Evolutionary conservation across 2,797 vertebrate genomes (phyloP).

Genomic region (Tolypeutes matacus): DNA sequence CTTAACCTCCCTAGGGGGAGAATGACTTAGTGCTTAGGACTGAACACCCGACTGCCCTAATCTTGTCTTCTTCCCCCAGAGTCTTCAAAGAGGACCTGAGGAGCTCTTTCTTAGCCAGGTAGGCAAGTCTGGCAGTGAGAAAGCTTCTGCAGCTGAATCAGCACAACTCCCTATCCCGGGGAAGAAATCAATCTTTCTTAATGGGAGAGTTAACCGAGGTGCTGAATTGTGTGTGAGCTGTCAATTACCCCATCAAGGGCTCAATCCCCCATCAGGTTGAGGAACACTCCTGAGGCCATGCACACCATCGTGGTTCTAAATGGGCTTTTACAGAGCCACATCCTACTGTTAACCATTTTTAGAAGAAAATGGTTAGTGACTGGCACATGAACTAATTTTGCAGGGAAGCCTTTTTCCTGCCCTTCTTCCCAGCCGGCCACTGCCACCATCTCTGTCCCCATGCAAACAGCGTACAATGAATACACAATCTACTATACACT

Average conservation of each 20-base stretch:
- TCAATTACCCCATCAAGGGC: background rate
- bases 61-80: fast-evolving
- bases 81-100: background rate
- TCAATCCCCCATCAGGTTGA: background rate
- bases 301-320: background rate
- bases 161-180: background rate
- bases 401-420: background rate
- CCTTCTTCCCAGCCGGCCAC: background rate
- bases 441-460: background rate
- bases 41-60: background rate
- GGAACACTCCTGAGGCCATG: background rate
- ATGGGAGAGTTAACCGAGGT: background rate
- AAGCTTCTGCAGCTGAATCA: background rate
- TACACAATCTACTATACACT: background rate
- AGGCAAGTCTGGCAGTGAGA: background rate
- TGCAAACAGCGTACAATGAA: background rate
- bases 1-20: background rate
- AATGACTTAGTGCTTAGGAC: background rate
- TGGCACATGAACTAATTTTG: background rate
- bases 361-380: background rate
- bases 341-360: background rate
- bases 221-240: background rate
- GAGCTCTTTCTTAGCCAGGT: background rate
- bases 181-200: constrained; percentile 23
- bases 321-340: background rate